These are phyloP conservation scores for Rhinopomastus cyanomelas DNA, from an alignment of 2,113 vertebrate genomes.

Conservation along the genomic window DNA sequence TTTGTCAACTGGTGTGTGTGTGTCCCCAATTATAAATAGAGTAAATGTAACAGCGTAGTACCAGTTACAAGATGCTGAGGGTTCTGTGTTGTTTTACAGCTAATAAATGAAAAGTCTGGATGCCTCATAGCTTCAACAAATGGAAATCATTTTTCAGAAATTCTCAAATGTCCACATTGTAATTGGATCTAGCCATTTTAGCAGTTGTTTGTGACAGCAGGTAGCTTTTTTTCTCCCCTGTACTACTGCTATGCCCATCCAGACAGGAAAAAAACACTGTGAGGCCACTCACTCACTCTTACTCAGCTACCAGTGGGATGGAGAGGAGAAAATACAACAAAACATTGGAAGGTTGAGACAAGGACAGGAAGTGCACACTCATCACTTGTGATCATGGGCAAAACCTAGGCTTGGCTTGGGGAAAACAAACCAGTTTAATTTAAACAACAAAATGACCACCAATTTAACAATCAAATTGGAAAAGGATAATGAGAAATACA, in stretches of 20 bases:
- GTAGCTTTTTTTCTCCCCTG: not conserved
- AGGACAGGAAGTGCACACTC: not conserved
- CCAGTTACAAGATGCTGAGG: not conserved
- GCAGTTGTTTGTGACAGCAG: not conserved
- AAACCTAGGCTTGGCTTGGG: not conserved
- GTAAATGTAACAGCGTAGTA: not conserved
- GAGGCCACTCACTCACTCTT: not conserved
- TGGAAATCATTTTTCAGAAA: not conserved
- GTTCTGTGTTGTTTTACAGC: not conserved
- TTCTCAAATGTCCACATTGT: not conserved
- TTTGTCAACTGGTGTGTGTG: not conserved
- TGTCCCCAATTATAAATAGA: not conserved
- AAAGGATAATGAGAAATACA: not conserved
- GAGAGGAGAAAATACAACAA: not conserved
- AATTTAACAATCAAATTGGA: not conserved
- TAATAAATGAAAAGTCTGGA: not conserved
- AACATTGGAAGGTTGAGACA: not conserved
- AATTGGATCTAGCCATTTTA: not conserved
- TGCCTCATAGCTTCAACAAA: not conserved
- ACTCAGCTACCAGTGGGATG: not conserved
- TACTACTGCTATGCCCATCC: not conserved
- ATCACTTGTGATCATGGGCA: no score
- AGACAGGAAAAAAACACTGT: not conserved
- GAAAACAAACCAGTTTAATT: not conserved
- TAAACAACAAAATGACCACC: not conserved